A percentile compares a stretch with the other conserved stretches of the same genome.
Conservation (phyloP, 1,140 invertebrate genomes). For the Leptinotarsa texana region DNA sequence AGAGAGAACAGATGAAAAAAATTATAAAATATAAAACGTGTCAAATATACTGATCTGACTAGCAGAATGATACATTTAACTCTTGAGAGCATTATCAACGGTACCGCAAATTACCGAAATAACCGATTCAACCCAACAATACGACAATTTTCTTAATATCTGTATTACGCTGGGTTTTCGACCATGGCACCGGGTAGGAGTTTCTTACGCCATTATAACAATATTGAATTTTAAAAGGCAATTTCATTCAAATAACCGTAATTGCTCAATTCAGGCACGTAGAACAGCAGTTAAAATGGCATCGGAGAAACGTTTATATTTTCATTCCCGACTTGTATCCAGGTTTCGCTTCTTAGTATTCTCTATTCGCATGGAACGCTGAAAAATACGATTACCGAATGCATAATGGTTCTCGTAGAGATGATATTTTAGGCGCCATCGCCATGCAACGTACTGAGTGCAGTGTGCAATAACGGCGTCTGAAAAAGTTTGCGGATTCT, state of each 20-base stretch:
- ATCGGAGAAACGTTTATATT: not conserved
- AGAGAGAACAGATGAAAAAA: too few relatives aligned
- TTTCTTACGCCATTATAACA: not conserved
- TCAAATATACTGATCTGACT: too few relatives aligned
- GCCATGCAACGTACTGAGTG: not conserved
- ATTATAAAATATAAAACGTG: too few relatives aligned
- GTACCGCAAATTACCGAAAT: not conserved
- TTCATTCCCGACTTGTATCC: not conserved
- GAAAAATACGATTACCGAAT: not conserved
- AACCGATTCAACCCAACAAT: not conserved
- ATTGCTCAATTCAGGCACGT: not conserved
- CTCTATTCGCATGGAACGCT: not conserved
- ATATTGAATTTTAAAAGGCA: constrained; percentile 6
- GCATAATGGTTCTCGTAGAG: not conserved
- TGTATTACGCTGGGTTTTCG: not conserved
- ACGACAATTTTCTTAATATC: not conserved
- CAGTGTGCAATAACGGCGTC: not conserved
- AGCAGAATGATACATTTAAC: not conserved
- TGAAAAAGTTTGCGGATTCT: not conserved
- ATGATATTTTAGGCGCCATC: not conserved
- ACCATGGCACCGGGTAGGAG: not conserved
- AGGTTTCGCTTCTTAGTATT: not conserved
- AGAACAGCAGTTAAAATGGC: not conserved
- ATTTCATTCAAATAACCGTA: constrained; percentile 6
- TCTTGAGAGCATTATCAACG: not conserved